These are phyloP conservation scores for Myocastor coypus DNA, from an alignment of 2,113 vertebrate genomes.

Conservation along the genomic window DNA sequence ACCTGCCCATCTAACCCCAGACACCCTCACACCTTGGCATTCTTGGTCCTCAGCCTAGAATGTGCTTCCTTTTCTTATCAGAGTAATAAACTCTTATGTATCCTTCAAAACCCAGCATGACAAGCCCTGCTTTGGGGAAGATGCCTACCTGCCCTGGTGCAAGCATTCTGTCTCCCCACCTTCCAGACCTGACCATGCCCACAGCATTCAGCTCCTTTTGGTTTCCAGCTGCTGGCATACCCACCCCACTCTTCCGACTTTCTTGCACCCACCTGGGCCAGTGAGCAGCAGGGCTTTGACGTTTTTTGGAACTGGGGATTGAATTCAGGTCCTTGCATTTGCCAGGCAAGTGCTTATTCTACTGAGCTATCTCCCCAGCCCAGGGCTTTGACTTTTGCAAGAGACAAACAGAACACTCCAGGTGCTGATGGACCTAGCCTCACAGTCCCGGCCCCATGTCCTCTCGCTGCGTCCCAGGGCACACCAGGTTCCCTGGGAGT, in stretches of 20 bases:
- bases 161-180: no score
- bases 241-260: background rate
- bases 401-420: background rate
- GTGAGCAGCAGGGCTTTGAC: background rate
- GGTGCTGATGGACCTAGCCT: background rate
- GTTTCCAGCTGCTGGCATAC: background rate
- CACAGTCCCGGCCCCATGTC: background rate
- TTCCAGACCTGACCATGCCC: background rate
- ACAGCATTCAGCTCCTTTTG: no score
- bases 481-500: background rate
- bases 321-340: no score
- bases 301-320: background rate
- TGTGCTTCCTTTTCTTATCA: background rate
- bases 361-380: no score
- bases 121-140: background rate
- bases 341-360: no score
- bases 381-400: background rate
- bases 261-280: background rate
- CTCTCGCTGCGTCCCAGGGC: background rate
- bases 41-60: background rate
- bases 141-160: background rate
- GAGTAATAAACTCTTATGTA: background rate
- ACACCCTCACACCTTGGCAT: background rate
- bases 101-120: background rate
- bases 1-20: background rate